Conservation (phyloP, 2,888 invertebrate genomes). For the Parnassius glacialis region DNA sequence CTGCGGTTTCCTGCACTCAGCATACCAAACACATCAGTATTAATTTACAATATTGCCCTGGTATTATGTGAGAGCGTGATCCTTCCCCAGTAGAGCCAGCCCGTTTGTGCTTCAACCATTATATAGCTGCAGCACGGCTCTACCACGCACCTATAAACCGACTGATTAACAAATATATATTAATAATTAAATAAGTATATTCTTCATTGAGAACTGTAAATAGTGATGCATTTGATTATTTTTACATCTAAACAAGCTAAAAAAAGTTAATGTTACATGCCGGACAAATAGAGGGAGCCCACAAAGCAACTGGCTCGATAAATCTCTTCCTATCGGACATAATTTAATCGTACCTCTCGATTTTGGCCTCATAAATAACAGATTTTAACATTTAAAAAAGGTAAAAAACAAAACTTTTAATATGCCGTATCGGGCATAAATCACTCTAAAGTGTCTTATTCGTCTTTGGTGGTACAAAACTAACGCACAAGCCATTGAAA, state of each 20-base stretch:
- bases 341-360: constrained; percentile 78
- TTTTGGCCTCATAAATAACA: constrained; percentile 76
- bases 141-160: too few relatives aligned
- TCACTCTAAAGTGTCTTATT: constrained; percentile 75
- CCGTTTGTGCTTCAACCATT: too few relatives aligned
- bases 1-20: too few relatives aligned
- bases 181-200: too few relatives aligned
- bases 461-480: constrained; percentile 69
- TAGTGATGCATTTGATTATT: background rate
- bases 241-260: constrained; percentile 14
- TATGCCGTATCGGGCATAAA: constrained; percentile 76
- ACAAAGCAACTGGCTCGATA: constrained; percentile 56
- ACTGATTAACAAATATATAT: too few relatives aligned
- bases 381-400: constrained; percentile 76
- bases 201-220: background rate
- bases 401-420: constrained; percentile 76
- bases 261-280: constrained; percentile 39
- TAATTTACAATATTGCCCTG: too few relatives aligned
- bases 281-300: constrained; percentile 61
- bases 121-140: too few relatives aligned
- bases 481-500: constrained; percentile 21
- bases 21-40: too few relatives aligned
- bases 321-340: constrained; percentile 73
- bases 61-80: too few relatives aligned
- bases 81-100: too few relatives aligned